A percentile compares a stretch with the other conserved stretches of the same genome.
Evolutionary conservation across 2,797 vertebrate genomes (phyloP).

Genomic region (Notolepis coatsorum): DNA sequence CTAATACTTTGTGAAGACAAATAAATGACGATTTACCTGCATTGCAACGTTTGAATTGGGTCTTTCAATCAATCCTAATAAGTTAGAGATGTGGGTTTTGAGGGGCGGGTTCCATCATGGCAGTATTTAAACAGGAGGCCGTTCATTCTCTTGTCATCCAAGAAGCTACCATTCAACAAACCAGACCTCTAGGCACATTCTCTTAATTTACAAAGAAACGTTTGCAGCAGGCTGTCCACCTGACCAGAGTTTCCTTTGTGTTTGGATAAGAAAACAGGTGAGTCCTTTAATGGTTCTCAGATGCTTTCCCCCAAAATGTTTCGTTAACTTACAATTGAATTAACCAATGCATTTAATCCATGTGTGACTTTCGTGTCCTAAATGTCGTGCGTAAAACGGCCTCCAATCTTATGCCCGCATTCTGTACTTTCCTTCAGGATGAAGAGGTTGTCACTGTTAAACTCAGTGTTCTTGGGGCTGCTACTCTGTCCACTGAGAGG

Average conservation of each 20-base stretch:
- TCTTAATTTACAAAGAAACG: not conserved
- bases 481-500: conserved; percentile 74
- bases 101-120: conserved; percentile 55
- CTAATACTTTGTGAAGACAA: conserved; percentile 53
- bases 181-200: conserved; percentile 3
- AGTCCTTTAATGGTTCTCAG: not conserved
- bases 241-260: conserved; percentile 1
- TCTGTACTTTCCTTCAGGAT: conserved; percentile 36
- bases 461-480: conserved; percentile 77
- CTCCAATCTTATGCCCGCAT: not conserved
- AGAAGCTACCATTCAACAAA: conserved; percentile 35
- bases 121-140: conserved; percentile 25
- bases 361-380: conserved; percentile 42
- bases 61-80: conserved; percentile 14
- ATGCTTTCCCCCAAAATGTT: too few relatives aligned
- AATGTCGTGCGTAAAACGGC: conserved; percentile 49
- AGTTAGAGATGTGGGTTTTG: conserved; percentile 22
- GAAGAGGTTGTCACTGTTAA: conserved; percentile 34
- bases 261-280: conserved; percentile 48
- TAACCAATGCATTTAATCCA: not conserved
- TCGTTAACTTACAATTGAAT: not conserved
- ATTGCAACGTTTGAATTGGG: conserved; percentile 50
- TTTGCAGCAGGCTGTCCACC: not conserved
- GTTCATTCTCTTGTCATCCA: conserved; percentile 32
- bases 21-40: conserved; percentile 72